These are phyloP conservation scores for Colostygia pectinataria DNA, from an alignment of 2,888 invertebrate species.

Conservation along the genomic window DNA sequence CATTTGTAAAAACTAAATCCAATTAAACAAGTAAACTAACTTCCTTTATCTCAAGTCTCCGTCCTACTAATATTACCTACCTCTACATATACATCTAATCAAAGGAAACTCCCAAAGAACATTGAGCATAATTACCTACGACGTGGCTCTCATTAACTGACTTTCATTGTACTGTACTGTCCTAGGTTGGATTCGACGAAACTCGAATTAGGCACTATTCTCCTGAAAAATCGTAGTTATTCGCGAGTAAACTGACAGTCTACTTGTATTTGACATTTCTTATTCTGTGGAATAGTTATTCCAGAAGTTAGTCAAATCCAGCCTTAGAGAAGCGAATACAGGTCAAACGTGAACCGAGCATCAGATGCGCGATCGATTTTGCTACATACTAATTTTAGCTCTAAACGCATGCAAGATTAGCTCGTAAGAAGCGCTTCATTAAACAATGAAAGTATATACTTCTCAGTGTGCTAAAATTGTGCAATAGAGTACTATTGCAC, in stretches of 20 bases:
- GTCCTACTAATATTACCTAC: not conserved
- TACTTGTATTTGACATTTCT: too few species aligned
- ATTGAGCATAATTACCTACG: conserved; percentile 13
- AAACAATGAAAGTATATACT: conserved; percentile 5
- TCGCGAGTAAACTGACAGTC: too few species aligned
- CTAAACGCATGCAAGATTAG: conserved; percentile 14
- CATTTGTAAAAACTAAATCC: too few species aligned
- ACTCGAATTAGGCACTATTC: too few species aligned
- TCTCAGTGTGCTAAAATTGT: conserved; percentile 1
- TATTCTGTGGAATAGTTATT: too few species aligned
- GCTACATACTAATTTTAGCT: conserved; percentile 28
- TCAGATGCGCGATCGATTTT: conserved; percentile 17
- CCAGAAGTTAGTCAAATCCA: too few species aligned
- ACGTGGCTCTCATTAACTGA: conserved; percentile 4
- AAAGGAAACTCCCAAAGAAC: conserved; percentile 10
- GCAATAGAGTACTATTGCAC: too few species aligned
- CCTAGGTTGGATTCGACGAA: too few species aligned
- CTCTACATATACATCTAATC: conserved; percentile 13
- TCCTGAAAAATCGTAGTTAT: too few species aligned
- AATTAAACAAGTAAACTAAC: too few species aligned
- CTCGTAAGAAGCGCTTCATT: conserved; percentile 10
- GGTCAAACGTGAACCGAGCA: conserved; percentile 27
- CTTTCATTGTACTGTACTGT: too few species aligned
- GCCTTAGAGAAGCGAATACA: conserved; percentile 5
- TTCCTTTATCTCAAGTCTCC: too few species aligned